Evolutionary conservation across 2,888 invertebrate genomes (phyloP).

Genomic region (Lampropteryx suffumata): DNA sequence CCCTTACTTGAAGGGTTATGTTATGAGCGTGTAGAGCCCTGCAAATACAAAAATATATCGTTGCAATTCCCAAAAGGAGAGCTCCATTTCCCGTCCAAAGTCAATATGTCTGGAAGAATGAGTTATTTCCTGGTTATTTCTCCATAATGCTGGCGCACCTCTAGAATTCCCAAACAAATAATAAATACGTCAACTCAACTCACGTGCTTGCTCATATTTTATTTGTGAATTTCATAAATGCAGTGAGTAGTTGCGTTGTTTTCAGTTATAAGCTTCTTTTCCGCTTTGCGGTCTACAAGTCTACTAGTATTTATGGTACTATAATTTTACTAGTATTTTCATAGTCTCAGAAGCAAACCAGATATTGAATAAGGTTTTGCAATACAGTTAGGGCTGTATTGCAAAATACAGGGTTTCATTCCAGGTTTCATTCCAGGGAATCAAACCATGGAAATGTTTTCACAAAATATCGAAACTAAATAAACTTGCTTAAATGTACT

Average conservation of each 20-base stretch:
- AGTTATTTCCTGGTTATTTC: conserved; percentile 81
- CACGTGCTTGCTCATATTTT: conserved; percentile 44
- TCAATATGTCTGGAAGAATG: conserved; percentile 76
- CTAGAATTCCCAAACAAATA: conserved; percentile 80
- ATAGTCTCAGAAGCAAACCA: no score
- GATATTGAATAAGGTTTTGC: no score
- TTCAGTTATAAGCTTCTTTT: no score
- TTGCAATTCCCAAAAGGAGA: conserved; percentile 71
- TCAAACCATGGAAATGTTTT: no score
- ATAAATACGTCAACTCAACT: conserved; percentile 71
- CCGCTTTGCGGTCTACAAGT: no score
- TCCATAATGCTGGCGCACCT: conserved; percentile 61
- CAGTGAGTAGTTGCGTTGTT: conserved; percentile 10
- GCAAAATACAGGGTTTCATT: no score
- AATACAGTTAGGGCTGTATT: no score
- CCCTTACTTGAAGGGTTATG: not conserved
- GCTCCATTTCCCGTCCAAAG: conserved; percentile 63
- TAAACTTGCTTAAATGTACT: no score
- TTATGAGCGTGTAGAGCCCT: conserved; percentile 1
- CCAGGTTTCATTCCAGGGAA: no score
- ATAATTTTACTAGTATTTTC: no score
- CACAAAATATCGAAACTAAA: no score
- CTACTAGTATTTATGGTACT: no score
- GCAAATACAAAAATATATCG: conserved; percentile 33
- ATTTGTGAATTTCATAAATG: conserved; percentile 58